A percentile compares a stretch with the other conserved stretches of the same genome.
phyloP scores from a whole-genome alignment of 1,140 invertebrate genomes.

The Zaprionus ornatus region DNA sequence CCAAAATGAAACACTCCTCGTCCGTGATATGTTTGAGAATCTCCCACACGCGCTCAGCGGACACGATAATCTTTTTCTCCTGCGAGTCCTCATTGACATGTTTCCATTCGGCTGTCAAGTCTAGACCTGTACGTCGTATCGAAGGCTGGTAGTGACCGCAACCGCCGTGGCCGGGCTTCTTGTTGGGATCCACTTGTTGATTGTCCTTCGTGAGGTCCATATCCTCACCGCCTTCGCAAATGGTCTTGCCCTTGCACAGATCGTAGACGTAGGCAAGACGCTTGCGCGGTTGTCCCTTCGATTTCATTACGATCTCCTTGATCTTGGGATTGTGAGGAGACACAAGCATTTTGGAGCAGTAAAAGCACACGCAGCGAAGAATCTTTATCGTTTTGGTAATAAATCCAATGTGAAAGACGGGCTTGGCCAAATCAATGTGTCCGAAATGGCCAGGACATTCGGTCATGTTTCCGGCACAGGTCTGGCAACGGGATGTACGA shows the following conservation, averaged over 20 bases:
- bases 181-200: conserved; percentile 85
- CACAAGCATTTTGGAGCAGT: conserved; percentile 97
- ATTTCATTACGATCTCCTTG: conserved; percentile 98
- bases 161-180: conserved; percentile 94
- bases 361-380: conserved; percentile 98
- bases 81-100: conserved; percentile 99
- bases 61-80: conserved; percentile 96
- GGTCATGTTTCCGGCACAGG: conserved; percentile 98
- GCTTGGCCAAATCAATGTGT: conserved; percentile 99
- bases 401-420: conserved; percentile 99
- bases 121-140: conserved; percentile 94
- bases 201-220: conserved; percentile 94
- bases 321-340: conserved; percentile 98
- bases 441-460: conserved; percentile 99
- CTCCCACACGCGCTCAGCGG: conserved; percentile 97
- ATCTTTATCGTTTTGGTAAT: conserved; percentile 99
- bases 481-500: conserved; percentile 96
- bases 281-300: conserved; percentile 98
- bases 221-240: conserved; percentile 99
- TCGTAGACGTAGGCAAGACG: conserved; percentile 98
- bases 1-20: conserved; percentile 97
- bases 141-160: conserved; percentile 99
- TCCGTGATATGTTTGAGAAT: conserved; percentile 99
- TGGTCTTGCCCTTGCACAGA: conserved; percentile 98
- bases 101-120: conserved; percentile 98